Percentiles rank a stretch among this genome's conserved stretches.
Evolutionary conservation across 2,888 invertebrate genomes (phyloP).

Genomic region (Apodemia zela): DNA sequence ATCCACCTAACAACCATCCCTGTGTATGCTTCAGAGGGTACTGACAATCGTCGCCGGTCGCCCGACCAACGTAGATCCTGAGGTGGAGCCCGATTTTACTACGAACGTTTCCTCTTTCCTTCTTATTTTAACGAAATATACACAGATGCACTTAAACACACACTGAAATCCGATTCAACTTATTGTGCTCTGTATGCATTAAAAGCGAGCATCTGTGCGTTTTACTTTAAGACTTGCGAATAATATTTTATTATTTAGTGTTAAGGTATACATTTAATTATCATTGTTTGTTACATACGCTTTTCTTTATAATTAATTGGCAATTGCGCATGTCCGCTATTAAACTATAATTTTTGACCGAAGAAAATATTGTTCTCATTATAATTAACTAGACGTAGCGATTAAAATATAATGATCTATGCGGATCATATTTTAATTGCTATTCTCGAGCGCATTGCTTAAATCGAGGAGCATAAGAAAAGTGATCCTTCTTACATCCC

Average conservation of each 20-base stretch:
- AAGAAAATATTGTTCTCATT: too few species aligned
- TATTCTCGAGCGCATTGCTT: too few species aligned
- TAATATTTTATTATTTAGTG: background rate
- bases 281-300: background rate
- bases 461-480: too few species aligned
- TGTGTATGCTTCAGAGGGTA: slow-evolving; percentile 55
- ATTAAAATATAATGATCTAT: too few species aligned
- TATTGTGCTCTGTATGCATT: slow-evolving; percentile 1
- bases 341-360: too few species aligned
- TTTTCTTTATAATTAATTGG: background rate
- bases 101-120: slow-evolving; percentile 63
- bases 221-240: background rate
- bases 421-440: too few species aligned
- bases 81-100: slow-evolving; percentile 65
- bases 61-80: slow-evolving; percentile 40
- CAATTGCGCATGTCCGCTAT: background rate
- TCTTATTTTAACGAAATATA: slow-evolving; percentile 9
- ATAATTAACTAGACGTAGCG: too few species aligned
- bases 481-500: too few species aligned
- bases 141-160: background rate
- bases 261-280: background rate
- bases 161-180: slow-evolving; percentile 1
- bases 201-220: background rate
- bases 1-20: slow-evolving; percentile 62
- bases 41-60: slow-evolving; percentile 65